Percentiles rank a stretch among this genome's conserved stretches.
These are phyloP conservation scores for Oophaga sylvatica DNA, from an alignment of 2,797 vertebrate species.

Conservation along the genomic window DNA sequence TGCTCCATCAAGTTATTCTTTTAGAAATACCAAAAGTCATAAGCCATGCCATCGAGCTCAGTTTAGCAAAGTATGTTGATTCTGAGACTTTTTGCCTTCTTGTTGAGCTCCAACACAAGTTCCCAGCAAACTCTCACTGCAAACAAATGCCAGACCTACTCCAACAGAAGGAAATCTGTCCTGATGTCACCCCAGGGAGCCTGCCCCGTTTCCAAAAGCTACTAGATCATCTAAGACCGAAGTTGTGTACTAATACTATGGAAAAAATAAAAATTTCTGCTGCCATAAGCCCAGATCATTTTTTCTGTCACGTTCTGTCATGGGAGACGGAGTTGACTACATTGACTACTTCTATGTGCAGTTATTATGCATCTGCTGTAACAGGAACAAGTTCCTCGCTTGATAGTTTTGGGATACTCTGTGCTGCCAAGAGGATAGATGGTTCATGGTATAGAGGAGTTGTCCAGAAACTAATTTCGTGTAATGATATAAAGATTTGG, in stretches of 20 bases:
- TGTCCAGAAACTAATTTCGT: slow-evolving; percentile 81
- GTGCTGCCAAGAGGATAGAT: slow-evolving; percentile 84
- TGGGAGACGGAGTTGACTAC: slow-evolving; percentile 76
- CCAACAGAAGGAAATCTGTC: slow-evolving; percentile 70
- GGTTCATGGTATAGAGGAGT: slow-evolving; percentile 88
- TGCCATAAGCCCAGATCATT: slow-evolving; percentile 78
- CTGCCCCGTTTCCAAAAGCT: slow-evolving; percentile 73
- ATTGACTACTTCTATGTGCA: slow-evolving; percentile 77
- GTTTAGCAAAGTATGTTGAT: slow-evolving; percentile 83
- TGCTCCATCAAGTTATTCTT: slow-evolving; percentile 80
- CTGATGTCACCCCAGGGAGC: slow-evolving; percentile 67
- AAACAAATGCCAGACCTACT: slow-evolving; percentile 77
- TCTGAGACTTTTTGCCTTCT: slow-evolving; percentile 84
- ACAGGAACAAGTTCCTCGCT: slow-evolving; percentile 64
- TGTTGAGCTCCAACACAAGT: slow-evolving; percentile 79
- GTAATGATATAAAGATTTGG: slow-evolving; percentile 80
- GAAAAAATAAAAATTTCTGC: slow-evolving; percentile 79
- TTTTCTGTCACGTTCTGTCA: slow-evolving; percentile 84
- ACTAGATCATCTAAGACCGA: slow-evolving; percentile 74
- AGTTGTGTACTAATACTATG: slow-evolving; percentile 74
- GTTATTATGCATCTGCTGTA: slow-evolving; percentile 71
- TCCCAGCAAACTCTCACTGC: slow-evolving; percentile 71
- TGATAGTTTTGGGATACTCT: slow-evolving; percentile 84
- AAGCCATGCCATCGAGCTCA: slow-evolving; percentile 76
- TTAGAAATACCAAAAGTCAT: slow-evolving; percentile 84